Percentiles rank a stretch among this genome's conserved stretches.
Conservation (phyloP, 37 sponge, comb jelly and placozoan species). For the Bolinopsis microptera region DNA sequence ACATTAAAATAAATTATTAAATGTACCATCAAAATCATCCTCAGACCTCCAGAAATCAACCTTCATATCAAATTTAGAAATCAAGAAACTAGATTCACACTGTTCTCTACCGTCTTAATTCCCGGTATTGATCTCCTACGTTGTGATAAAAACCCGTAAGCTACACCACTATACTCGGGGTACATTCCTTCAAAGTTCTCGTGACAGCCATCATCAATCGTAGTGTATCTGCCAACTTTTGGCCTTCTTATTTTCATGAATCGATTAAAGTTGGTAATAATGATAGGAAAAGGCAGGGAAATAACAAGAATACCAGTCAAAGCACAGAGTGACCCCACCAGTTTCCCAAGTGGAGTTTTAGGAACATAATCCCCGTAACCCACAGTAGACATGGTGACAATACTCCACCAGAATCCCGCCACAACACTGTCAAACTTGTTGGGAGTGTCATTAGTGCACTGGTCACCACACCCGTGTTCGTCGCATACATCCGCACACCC, state of each 20-base stretch:
- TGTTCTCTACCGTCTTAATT: too few relatives aligned
- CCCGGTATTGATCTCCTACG: too few relatives aligned
- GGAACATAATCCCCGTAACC: constrained; percentile 14
- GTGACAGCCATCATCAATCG: background rate
- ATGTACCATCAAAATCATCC: too few relatives aligned
- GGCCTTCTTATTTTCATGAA: constrained; percentile 15
- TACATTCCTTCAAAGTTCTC: background rate
- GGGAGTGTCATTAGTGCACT: background rate
- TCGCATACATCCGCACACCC: background rate
- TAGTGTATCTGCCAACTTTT: background rate
- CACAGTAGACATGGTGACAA: constrained; percentile 36
- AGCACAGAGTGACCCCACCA: background rate
- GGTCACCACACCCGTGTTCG: background rate
- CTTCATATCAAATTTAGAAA: too few relatives aligned
- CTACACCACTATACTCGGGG: constrained; percentile 20
- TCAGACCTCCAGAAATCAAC: too few relatives aligned
- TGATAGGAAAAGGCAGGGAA: constrained; percentile 4
- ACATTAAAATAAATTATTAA: too few relatives aligned
- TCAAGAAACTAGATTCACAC: too few relatives aligned
- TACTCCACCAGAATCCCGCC: constrained; percentile 31
- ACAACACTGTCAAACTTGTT: constrained; percentile 5
- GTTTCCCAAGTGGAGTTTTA: background rate
- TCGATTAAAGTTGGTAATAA: constrained; percentile 35
- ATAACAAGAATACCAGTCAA: constrained; percentile 10
- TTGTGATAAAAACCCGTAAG: background rate